Evolutionary conservation across 2,113 vertebrate species (phyloP).

Genomic region (Ranitomeya imitator): DNA sequence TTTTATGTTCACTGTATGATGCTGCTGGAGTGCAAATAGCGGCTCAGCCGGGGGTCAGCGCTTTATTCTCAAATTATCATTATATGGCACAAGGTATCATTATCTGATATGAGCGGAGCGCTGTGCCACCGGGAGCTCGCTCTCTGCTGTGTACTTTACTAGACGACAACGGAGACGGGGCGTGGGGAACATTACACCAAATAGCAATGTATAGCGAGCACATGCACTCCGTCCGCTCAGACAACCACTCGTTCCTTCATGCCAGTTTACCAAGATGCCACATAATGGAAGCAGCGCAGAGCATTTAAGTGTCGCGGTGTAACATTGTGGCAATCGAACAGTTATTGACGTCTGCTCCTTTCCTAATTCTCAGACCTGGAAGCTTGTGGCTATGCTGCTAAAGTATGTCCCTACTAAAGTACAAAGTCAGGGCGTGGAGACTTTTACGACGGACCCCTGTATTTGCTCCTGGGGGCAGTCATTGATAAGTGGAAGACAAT

Average conservation of each 20-base stretch:
- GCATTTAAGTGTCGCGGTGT: not conserved
- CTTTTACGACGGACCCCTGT: too few relatives aligned
- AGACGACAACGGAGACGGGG: constrained; percentile 25
- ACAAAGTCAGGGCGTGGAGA: too few relatives aligned
- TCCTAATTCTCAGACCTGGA: not conserved
- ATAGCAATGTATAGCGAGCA: constrained; percentile 34
- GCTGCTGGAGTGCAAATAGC: constrained; percentile 5
- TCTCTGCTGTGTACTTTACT: constrained; percentile 31
- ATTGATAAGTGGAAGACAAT: too few relatives aligned
- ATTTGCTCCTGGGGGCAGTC: too few relatives aligned
- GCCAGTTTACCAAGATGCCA: not conserved
- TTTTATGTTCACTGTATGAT: constrained; percentile 33
- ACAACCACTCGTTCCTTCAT: not conserved
- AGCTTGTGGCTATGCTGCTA: not conserved
- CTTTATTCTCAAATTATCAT: constrained; percentile 42
- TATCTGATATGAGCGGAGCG: constrained; percentile 44
- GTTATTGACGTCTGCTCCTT: not conserved
- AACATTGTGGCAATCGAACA: constrained; percentile 21
- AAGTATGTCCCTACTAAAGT: too few relatives aligned
- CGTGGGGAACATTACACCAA: constrained; percentile 35
- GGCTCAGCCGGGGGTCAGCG: constrained; percentile 31
- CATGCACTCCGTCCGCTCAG: not conserved
- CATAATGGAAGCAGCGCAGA: not conserved
- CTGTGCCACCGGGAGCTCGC: constrained; percentile 6
- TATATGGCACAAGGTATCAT: constrained; percentile 54